These are phyloP conservation scores for Panthera tigris DNA, from an alignment of 2,113 vertebrate genomes.

Conservation along the genomic window DNA sequence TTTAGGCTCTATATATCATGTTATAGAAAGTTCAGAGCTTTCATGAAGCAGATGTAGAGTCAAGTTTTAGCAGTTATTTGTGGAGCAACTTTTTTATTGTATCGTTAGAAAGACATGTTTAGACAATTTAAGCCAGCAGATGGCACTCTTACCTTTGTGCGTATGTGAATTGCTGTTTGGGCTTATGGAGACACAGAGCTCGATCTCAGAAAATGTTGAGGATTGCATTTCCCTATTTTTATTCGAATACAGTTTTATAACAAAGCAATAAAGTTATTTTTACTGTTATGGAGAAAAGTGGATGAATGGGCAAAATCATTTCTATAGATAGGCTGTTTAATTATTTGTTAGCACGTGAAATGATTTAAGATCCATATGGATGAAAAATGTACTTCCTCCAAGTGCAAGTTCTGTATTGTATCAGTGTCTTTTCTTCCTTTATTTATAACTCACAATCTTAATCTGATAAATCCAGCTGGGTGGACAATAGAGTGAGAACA, in stretches of 20 bases:
- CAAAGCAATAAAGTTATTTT: conserved; percentile 66
- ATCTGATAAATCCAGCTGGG: conserved; percentile 75
- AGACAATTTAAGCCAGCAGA: conserved; percentile 46
- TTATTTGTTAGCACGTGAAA: conserved; percentile 61
- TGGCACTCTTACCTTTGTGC: conserved; percentile 62
- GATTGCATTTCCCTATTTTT: conserved; percentile 55
- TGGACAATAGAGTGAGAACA: conserved; percentile 70
- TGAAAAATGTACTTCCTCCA: conserved; percentile 25
- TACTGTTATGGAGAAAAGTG: conserved; percentile 47
- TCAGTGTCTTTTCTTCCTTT: conserved; percentile 52
- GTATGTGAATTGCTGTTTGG: neutral
- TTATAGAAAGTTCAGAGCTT: neutral
- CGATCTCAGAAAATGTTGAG: conserved; percentile 34
- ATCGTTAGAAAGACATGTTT: neutral
- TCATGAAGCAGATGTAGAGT: neutral
- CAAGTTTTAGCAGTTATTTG: neutral
- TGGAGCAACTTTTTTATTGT: neutral
- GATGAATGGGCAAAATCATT: conserved; percentile 29
- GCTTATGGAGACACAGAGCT: neutral
- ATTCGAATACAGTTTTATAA: conserved; percentile 51
- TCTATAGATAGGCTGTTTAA: conserved; percentile 62
- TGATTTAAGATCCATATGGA: conserved; percentile 31
- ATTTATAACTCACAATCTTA: conserved; percentile 64
- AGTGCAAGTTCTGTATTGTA: conserved; percentile 42
- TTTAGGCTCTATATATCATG: neutral